Percentiles rank a stretch among this genome's conserved stretches.
Conservation (phyloP, 2,113 vertebrate species). For the Pavo muticus region DNA sequence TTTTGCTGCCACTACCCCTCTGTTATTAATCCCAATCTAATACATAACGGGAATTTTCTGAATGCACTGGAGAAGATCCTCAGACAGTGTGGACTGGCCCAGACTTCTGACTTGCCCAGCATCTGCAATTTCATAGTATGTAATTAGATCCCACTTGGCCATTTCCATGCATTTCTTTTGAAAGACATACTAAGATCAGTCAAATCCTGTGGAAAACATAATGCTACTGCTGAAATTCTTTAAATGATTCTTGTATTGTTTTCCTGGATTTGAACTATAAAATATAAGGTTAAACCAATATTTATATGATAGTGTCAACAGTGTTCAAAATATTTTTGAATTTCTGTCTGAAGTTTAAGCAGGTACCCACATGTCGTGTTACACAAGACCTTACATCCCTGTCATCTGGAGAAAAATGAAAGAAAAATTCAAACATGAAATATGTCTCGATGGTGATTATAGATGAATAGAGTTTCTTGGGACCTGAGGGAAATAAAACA, state of each 20-base stretch:
- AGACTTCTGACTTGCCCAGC: neutral
- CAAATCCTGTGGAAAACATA: neutral
- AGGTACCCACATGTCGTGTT: neutral
- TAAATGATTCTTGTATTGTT: neutral
- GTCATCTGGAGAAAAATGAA: neutral
- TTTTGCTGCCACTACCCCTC: neutral
- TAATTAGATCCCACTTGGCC: neutral
- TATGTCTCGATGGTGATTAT: neutral
- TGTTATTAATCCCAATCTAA: neutral
- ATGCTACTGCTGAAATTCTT: neutral
- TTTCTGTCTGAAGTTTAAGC: neutral
- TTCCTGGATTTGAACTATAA: neutral
- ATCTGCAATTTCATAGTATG: neutral
- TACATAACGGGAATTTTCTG: neutral
- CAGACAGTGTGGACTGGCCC: neutral
- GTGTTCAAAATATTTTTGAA: neutral
- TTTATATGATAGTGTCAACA: neutral
- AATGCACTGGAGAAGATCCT: neutral
- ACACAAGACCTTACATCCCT: neutral
- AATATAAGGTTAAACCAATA: neutral
- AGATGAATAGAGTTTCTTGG: neutral
- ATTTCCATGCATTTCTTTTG: neutral
- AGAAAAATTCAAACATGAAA: constrained; percentile 14
- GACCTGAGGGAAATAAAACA: neutral
- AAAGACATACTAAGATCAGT: neutral